Conservation (phyloP, 2,113 vertebrate genomes). For the Ailurus styani region DNA sequence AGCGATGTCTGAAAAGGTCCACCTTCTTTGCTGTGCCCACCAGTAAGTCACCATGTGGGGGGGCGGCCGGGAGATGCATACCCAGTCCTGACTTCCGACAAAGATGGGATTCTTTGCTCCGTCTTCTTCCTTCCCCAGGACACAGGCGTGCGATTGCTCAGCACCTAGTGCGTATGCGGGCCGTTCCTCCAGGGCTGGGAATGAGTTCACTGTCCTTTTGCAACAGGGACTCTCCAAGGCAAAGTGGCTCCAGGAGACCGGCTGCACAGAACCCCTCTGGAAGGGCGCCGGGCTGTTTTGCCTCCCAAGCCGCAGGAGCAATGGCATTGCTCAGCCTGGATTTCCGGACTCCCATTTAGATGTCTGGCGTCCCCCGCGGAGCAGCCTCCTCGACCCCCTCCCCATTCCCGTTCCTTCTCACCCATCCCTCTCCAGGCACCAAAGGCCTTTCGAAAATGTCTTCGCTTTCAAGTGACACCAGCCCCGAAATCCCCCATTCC, state of each 20-base stretch:
- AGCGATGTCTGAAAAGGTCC: neutral
- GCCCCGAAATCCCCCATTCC: conserved; percentile 35
- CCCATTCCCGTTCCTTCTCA: neutral
- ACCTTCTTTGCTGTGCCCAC: neutral
- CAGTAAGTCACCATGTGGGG: rapidly evolving
- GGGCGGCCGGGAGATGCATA: rapidly evolving
- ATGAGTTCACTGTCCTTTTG: rapidly evolving
- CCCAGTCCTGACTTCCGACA: neutral
- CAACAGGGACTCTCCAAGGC: neutral
- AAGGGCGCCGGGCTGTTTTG: neutral
- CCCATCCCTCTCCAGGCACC: conserved; percentile 31
- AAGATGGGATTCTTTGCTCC: neutral
- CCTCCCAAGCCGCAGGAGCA: neutral
- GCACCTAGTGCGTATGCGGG: neutral
- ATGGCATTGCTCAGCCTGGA: neutral
- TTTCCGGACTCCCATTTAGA: neutral
- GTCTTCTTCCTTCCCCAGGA: neutral
- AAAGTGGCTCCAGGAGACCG: neutral
- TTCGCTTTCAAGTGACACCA: conserved; percentile 53
- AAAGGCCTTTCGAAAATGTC: conserved; percentile 60
- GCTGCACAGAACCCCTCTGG: neutral
- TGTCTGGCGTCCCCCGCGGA: neutral
- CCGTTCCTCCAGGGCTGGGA: neutral
- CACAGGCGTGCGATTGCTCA: rapidly evolving
- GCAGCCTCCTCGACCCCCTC: neutral